Evolutionary conservation across 2,888 invertebrate genomes (phyloP), one percentile per base, ranked within the genome.

Genomic region (Tholera decimalis): DNA sequence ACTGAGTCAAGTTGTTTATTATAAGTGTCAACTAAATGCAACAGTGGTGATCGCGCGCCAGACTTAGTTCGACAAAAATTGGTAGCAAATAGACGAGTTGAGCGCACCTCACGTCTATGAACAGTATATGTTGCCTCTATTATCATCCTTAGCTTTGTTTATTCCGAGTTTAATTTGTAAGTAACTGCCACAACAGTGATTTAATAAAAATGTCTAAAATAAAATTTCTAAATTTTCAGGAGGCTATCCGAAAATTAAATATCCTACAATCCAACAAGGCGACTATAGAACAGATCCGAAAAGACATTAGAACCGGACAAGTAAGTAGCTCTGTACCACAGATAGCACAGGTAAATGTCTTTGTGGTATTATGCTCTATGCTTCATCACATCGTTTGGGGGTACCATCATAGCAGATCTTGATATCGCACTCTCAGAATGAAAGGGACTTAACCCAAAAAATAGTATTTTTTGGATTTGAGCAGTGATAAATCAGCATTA

Each of bases 261-360:
- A 91, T 91, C 0, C 92, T 98, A 9, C 98, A 98, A 89, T 97
- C 97, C 39, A 98, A 98, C 89, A 96, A 96, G 28, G 93, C 96
- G 0, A 93, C 96, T 71, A 92, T 97, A 77, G 96, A 96, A 70
- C 96, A 96, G 75, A 93, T 91, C 73, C 89, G 86, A 76, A 91
- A 76, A 74, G 91, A 90, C 59, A 88, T 92, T 51, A 90, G 86
- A 77, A 85, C 85, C 46, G 93, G 94, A 13, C 86, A 92, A 87
- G 94, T 94, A 86, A 88, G 89, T 86, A 70, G 22, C 37, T 46
- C 24, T 20, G 54, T 65, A 37, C 63, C 59, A 55, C 60, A 67
- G 46, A 30, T 35, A 9, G 22, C 28, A 35, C 22, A 69, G 77
- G 74, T 79, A 79, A 79, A 64, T 77, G 41, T 50, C 41, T 44